Evolutionary conservation across 2,888 invertebrate species (phyloP), one percentile per base, ranked within the genome.

Genomic region (Agrenia bidenticulata): DNA sequence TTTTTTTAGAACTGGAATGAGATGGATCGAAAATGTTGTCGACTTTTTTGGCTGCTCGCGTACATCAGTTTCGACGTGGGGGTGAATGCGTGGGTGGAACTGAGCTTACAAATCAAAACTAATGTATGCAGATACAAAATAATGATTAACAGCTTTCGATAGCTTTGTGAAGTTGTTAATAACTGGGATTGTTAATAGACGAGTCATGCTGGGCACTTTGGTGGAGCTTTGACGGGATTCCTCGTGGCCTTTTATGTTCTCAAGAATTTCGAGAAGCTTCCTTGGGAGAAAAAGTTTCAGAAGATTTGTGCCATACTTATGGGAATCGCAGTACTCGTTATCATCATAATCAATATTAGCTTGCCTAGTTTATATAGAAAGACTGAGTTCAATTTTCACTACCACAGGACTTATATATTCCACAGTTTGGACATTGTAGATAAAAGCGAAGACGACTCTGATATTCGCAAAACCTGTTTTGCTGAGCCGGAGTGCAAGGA

Each of bases 11-110:
- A 65, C 39, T 65, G 65, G 65, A 23, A 53, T 49, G 55, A 65
- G 56, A 65, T 65, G 65, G 61, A 61, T 32, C 9, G 50, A 11
- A 65, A 65, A 27, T 61, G 54, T 56, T 61, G 65, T 23, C 60
- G 65, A 1, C n/a, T 65, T 1, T 55, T 61, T 56, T 65, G 55
- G 55, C 51, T 65, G 1, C 26, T 65, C 1, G 26, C 32, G 1
- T 61, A 61, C 50, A 61, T 54, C 15, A 21, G 11, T n/a, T 39
- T 60, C 15, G 56, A 61, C 50, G 27, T 64, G 27, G 64, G 60
- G 1, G 37, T 60, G 1, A 54, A 51, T 13, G 4, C 27, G 4
- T 58, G n/a, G 2, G 27, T 58, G 1, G 24, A 58, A 27, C n/a
- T 58, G 21, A 26, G 37, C 56, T n/a, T 24, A 63, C 50, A 39